Conservation (phyloP, 35 echinoderm and acorn worm species). For the Lytechinus pictus region DNA sequence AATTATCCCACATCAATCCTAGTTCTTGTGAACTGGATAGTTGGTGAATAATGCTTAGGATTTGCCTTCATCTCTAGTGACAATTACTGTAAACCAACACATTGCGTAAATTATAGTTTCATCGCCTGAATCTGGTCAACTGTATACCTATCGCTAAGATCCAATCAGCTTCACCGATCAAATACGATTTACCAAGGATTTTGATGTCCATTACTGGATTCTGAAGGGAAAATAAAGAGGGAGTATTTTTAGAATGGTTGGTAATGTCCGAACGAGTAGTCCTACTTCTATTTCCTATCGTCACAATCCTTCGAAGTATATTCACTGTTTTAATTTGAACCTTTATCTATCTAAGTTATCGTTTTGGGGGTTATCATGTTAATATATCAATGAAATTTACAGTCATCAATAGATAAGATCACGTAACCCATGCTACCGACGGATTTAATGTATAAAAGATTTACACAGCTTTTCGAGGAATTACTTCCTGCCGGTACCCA, state of each 20-base stretch:
- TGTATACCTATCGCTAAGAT: background rate
- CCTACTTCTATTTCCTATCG: background rate
- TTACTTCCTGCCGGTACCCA: too few relatives aligned
- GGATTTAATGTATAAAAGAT: too few relatives aligned
- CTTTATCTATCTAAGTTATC: background rate
- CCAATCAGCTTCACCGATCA: background rate
- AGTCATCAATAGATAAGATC: background rate
- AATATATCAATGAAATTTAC: too few relatives aligned
- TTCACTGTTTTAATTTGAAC: background rate
- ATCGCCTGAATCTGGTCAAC: too few relatives aligned
- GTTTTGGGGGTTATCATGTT: too few relatives aligned
- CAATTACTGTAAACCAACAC: background rate
- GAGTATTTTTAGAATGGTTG: background rate
- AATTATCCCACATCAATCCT: background rate
- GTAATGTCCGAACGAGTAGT: background rate
- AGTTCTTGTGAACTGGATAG: background rate
- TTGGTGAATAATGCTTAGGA: background rate
- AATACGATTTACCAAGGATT: background rate
- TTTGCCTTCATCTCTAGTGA: background rate
- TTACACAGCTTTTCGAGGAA: too few relatives aligned
- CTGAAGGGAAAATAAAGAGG: background rate
- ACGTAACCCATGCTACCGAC: background rate
- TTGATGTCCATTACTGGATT: background rate
- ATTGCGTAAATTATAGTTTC: background rate
- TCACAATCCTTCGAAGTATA: background rate